phyloP scores from a whole-genome alignment of 2,797 vertebrate species.

The Acipenser transmontanus region DNA sequence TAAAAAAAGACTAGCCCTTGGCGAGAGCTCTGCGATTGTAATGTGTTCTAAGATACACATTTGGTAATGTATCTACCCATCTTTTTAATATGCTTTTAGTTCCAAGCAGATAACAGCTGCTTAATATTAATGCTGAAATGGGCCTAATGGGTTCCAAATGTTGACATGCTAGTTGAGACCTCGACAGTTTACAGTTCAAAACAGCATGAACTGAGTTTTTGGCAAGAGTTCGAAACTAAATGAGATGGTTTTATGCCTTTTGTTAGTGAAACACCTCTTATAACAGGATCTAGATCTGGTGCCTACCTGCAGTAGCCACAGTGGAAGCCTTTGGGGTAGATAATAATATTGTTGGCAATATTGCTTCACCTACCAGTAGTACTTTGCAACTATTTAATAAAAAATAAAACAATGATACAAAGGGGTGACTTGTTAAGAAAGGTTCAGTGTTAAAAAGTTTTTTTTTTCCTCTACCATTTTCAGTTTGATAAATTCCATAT shows the following conservation, averaged over 20 bases:
- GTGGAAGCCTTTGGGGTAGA: too few relatives aligned
- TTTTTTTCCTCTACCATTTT: too few relatives aligned
- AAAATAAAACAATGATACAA: too few relatives aligned
- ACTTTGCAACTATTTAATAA: too few relatives aligned
- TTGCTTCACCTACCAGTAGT: too few relatives aligned
- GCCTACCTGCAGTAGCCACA: slow-evolving; percentile 21
- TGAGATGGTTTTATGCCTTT: slow-evolving; percentile 38
- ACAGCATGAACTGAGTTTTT: slow-evolving; percentile 46
- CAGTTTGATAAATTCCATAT: too few relatives aligned
- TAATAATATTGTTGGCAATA: too few relatives aligned
- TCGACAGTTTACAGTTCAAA: slow-evolving; percentile 46
- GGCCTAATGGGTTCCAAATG: slow-evolving; percentile 37
- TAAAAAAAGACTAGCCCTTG: slow-evolving; percentile 8
- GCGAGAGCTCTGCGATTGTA: slow-evolving; percentile 1
- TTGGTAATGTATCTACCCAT: slow-evolving; percentile 14
- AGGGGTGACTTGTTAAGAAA: too few relatives aligned
- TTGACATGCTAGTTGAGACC: slow-evolving; percentile 48
- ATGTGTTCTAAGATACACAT: slow-evolving; percentile 3
- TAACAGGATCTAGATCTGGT: slow-evolving; percentile 42
- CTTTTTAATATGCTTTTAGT: slow-evolving; percentile 3
- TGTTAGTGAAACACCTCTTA: slow-evolving; percentile 42
- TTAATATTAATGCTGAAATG: slow-evolving; percentile 17
- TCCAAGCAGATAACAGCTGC: slow-evolving; percentile 12
- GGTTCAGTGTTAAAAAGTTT: too few relatives aligned
- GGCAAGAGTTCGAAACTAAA: slow-evolving; percentile 48